Base-by-base conservation (phyloP, 2,797 vertebrate genomes). In the Esox lucius region DNA sequence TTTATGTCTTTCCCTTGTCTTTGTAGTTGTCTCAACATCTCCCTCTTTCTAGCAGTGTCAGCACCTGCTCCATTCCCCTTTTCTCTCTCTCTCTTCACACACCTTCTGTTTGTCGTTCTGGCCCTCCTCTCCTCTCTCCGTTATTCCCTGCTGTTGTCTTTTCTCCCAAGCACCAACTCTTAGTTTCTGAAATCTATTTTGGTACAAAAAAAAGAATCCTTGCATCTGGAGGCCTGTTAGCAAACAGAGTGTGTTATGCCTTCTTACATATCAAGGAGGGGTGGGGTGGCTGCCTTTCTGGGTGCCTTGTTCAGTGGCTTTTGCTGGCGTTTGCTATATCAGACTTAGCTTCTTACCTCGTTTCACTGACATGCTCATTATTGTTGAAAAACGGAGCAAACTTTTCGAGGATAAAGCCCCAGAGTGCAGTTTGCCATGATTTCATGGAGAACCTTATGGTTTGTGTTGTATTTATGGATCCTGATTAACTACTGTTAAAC, bases 111-210 rank as follows among this genome's bases (percentile, higher is more conserved):
- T 9, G 13, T 70, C 3, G 5, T 48, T 24, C 22, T 62, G 11
- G 3, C 56, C 9, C 33, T 39, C 19, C 71, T 16, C 26, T 28
- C 35, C 28, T 17, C 56, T 67, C 70, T 24, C 4, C 2, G 13
- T 67, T 31, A 3, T 28, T 53, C 35, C 61, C 1, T 42, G 67
- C 12, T 56, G 22, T n/a, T 68, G 11, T 19, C 24, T 9, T 75
- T 26, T 22, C 35, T 4, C 39, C 39, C 19, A n/a, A 24, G 46
- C 13, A 12, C 42, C n/a, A 46, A 68, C 42, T 15, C 16, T 28
- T 69, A 15, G 12, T 49, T 26, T 49, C 46, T 26, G 46, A 24
- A 7, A 69, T 69, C 68, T 69, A 69, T 69, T 49, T 46, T 69
- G 24, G 68, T 42, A 46, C n/a, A 0, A 46, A 24, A 69, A 69